Evolutionary conservation across 2,113 vertebrate species (phyloP), one percentile per base, ranked within the genome.

Genomic region (Cepphus grylle): DNA sequence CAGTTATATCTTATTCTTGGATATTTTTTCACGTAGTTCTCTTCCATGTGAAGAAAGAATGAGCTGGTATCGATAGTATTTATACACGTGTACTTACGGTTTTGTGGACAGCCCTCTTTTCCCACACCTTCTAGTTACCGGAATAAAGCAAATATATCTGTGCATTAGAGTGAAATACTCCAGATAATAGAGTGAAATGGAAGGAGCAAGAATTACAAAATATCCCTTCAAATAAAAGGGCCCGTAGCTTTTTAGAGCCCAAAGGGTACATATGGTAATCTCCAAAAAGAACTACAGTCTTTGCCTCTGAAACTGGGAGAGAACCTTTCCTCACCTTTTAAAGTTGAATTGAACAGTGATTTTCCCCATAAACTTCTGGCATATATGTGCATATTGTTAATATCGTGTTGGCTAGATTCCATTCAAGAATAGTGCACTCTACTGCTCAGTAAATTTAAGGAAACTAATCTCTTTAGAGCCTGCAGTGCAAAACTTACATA

Each of bases 51-150:
- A 80, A 80, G 53, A 72, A 62, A 47, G 16, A 65, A 50, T n/a
- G 32, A 67, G 12, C 7, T 72, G 27, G 2, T 43, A 43, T 76
- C 23, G 8, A 20, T 15, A 42, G 8, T 34, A 34, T 67, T 76
- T 50, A 43, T 43, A 21, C 2, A 56, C 0, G 0, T 25, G 6
- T 66, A 16, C 5, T 47, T 67, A 27, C 0, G 1, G n/a, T 43
- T 93, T 69, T 77, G 13, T 86, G 58, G 22, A 61, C 53, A 81
- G 20, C 8, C 27, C 1, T 61, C 49, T 93, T 73, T 38, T 29
- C 59, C 52, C 1, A 45, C 63, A 81, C 71, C 42, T 61, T 73
- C 6, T 8, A n/a, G 43, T 50, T 87, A 12, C 49, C 5, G 47
- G 50, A 67, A 83, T 50, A 77, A 76, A 47, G 11, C 62, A 79